phyloP scores from a whole-genome alignment of 2,113 vertebrate genomes.

The Odocoileus hemionus region DNA sequence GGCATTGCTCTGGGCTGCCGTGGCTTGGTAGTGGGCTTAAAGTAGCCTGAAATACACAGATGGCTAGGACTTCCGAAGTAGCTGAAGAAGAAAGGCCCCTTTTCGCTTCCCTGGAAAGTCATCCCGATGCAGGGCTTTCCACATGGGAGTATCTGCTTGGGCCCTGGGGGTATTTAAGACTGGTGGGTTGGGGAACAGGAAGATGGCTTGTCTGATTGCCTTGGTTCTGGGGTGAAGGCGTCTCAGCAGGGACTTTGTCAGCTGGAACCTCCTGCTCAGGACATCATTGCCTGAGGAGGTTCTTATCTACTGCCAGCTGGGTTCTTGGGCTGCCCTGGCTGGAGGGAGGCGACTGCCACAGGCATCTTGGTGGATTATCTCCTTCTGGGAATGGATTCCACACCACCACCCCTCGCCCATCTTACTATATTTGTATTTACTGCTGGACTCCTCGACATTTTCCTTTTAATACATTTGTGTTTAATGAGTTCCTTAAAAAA shows the following conservation, averaged over 20 bases:
- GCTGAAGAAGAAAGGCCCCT: neutral
- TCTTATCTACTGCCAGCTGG: neutral
- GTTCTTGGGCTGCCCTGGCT: neutral
- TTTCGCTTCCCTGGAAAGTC: neutral
- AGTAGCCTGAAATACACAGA: neutral
- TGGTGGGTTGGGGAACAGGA: neutral
- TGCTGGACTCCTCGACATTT: neutral
- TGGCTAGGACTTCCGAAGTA: neutral
- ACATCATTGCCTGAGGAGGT: neutral
- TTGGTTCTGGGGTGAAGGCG: neutral
- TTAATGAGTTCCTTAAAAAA: slow-evolving; percentile 3
- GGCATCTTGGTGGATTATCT: neutral
- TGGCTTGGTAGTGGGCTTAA: neutral
- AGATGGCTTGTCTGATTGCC: neutral
- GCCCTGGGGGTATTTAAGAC: neutral
- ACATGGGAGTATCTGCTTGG: neutral
- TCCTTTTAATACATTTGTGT: slow-evolving; percentile 4
- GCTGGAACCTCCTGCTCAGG: neutral
- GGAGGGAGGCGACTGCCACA: neutral
- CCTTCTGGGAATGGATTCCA: neutral
- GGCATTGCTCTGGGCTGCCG: neutral
- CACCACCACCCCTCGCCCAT: neutral
- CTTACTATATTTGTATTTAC: neutral
- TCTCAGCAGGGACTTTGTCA: neutral
- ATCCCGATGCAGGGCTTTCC: neutral